phyloP scores from a whole-genome alignment of 2,797 vertebrate genomes.

The Chelmon rostratus region DNA sequence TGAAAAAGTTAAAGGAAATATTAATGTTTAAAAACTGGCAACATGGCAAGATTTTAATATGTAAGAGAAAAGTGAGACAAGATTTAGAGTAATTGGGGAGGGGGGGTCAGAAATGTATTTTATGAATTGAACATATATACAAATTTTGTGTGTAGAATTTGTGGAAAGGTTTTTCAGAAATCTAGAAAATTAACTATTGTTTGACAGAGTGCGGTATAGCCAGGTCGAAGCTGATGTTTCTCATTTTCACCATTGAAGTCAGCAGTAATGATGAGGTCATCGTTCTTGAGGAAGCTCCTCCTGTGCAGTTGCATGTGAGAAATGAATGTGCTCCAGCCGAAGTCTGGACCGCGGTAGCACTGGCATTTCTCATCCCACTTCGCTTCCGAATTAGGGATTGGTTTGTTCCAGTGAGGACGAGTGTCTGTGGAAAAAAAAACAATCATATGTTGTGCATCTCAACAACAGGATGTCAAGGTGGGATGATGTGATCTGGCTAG shows the following conservation, averaged over 20 bases:
- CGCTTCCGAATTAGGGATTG: constrained; percentile 76
- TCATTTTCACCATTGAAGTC: constrained; percentile 89
- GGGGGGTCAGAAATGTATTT: too few species aligned
- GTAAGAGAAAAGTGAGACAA: not conserved
- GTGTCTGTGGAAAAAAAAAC: constrained; percentile 63
- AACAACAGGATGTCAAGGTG: not conserved
- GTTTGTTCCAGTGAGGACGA: constrained; percentile 84
- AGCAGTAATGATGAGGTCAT: constrained; percentile 90
- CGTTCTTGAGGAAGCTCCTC: constrained; percentile 90
- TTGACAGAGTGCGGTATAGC: too few species aligned
- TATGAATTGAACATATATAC: not conserved
- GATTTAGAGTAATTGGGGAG: not conserved
- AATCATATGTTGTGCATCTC: not conserved
- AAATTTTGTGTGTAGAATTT: not conserved
- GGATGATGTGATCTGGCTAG: not conserved
- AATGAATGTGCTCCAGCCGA: constrained; percentile 88
- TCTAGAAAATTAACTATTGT: not conserved
- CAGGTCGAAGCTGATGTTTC: not conserved
- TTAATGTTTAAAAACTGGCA: not conserved
- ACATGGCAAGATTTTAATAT: not conserved
- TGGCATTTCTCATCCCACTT: constrained; percentile 75
- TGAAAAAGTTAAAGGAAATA: not conserved
- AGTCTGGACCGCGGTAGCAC: constrained; percentile 71
- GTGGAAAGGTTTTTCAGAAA: not conserved
- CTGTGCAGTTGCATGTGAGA: constrained; percentile 85